Percentiles rank a stretch among this genome's conserved stretches.
Evolutionary conservation across 1,140 invertebrate genomes (phyloP).

Genomic region (Drosophila micromelanica): DNA sequence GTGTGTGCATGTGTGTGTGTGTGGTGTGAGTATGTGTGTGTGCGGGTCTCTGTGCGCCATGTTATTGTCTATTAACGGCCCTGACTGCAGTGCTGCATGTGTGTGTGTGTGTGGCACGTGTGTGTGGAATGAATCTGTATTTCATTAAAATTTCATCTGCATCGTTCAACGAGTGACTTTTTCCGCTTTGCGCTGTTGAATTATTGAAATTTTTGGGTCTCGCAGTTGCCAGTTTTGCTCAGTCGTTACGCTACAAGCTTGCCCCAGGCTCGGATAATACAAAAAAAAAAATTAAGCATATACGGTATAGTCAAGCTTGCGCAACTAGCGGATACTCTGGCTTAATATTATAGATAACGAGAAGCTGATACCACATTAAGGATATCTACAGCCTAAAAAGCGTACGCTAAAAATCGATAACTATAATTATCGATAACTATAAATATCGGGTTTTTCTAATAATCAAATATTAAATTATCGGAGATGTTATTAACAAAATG

Average conservation of each 20-base stretch:
- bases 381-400: too few relatives aligned
- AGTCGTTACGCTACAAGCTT: slow-evolving; percentile 48
- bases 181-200: slow-evolving; percentile 82
- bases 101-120: slow-evolving; percentile 10
- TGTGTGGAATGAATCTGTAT: slow-evolving; percentile 74
- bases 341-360: too few relatives aligned
- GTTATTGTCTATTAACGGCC: slow-evolving; percentile 74
- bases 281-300: neutral
- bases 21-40: slow-evolving; percentile 25
- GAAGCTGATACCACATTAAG: too few relatives aligned
- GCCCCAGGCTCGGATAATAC: slow-evolving; percentile 14
- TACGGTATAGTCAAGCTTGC: too few relatives aligned
- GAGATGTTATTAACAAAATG: too few relatives aligned
- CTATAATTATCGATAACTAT: too few relatives aligned
- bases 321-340: too few relatives aligned
- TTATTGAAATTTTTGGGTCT: slow-evolving; percentile 80
- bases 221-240: slow-evolving; percentile 69
- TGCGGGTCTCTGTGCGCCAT: slow-evolving; percentile 44
- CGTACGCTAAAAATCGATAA: too few relatives aligned
- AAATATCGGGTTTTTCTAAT: too few relatives aligned
- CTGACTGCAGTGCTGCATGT: slow-evolving; percentile 45
- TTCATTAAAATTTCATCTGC: slow-evolving; percentile 83
- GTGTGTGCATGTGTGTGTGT: slow-evolving; percentile 6
- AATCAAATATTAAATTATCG: too few relatives aligned
- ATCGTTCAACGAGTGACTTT: slow-evolving; percentile 83